These are phyloP conservation scores for Irena cyanogastra DNA, from an alignment of 2,113 vertebrate species.

Conservation along the genomic window DNA sequence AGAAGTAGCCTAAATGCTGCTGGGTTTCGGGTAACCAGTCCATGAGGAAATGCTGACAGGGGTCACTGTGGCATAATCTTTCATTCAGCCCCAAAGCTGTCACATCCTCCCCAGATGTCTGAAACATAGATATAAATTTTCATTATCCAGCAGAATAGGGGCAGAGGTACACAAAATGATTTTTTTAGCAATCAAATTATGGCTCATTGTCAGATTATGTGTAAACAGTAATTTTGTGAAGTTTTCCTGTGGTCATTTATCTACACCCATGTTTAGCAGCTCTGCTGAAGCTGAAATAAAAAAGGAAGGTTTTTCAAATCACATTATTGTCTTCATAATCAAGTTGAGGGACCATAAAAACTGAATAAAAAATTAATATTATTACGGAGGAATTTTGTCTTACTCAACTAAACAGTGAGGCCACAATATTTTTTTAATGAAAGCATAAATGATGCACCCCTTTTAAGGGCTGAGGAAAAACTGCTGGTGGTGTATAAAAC, in stretches of 20 bases:
- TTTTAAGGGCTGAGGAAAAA: neutral
- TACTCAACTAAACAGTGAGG: conserved; percentile 50
- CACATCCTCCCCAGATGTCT: conserved; percentile 84
- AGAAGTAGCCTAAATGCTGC: conserved; percentile 70
- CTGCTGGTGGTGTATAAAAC: neutral
- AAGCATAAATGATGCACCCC: conserved; percentile 52
- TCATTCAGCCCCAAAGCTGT: conserved; percentile 88
- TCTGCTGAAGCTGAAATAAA: conserved; percentile 62
- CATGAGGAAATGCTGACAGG: conserved; percentile 83
- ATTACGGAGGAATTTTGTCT: conserved; percentile 67
- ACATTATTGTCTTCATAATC: conserved; percentile 78
- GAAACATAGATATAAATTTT: conserved; percentile 86
- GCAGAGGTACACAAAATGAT: conserved; percentile 85
- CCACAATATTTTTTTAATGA: conserved; percentile 31
- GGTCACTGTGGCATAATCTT: conserved; percentile 87
- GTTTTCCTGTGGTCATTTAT: conserved; percentile 84
- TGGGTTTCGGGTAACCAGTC: conserved; percentile 84
- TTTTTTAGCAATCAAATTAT: conserved; percentile 88
- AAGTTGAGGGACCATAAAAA: conserved; percentile 69
- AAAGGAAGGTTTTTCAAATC: conserved; percentile 68
- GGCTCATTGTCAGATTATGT: conserved; percentile 81
- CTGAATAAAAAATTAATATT: conserved; percentile 73
- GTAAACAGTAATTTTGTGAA: conserved; percentile 85
- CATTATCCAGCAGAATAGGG: conserved; percentile 84
- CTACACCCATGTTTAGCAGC: conserved; percentile 69